Conservation (phyloP, 2,797 vertebrate species). For the Scarus forsteni region DNA sequence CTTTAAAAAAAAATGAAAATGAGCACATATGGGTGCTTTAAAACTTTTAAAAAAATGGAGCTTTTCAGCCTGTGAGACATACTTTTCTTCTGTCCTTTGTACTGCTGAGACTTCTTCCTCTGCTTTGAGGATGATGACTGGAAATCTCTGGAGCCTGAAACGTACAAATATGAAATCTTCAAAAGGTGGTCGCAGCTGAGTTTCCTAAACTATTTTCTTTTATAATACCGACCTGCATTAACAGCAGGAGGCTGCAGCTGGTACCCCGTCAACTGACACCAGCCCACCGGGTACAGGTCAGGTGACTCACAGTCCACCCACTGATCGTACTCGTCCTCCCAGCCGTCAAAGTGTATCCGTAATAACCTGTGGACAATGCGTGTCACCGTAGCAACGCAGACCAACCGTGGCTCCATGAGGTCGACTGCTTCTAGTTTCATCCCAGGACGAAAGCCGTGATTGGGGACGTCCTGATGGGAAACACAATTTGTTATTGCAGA, state of each 20-base stretch:
- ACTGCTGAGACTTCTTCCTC: slow-evolving; percentile 93
- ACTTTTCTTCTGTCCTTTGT: slow-evolving; percentile 96
- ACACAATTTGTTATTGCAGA: background rate
- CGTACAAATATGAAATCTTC: background rate
- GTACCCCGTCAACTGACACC: slow-evolving; percentile 94
- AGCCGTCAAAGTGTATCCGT: slow-evolving; percentile 94
- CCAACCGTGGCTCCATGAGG: slow-evolving; percentile 93
- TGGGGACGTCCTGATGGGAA: slow-evolving; percentile 87
- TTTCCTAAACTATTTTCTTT: background rate
- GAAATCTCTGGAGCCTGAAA: slow-evolving; percentile 88
- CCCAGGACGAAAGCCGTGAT: slow-evolving; percentile 91
- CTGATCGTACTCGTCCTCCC: slow-evolving; percentile 95
- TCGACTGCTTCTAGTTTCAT: slow-evolving; percentile 96
- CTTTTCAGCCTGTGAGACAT: slow-evolving; percentile 53
- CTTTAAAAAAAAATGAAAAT: no score
- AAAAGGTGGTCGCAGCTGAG: background rate
- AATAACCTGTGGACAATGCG: slow-evolving; percentile 93
- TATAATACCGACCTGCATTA: slow-evolving; percentile 77
- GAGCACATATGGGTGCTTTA: no score
- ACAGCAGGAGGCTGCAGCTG: slow-evolving; percentile 92
- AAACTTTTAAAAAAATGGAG: no score
- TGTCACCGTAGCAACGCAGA: slow-evolving; percentile 93
- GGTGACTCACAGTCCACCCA: slow-evolving; percentile 95
- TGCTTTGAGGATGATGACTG: slow-evolving; percentile 90
- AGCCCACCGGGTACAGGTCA: slow-evolving; percentile 94